A percentile compares a stretch with the other conserved stretches of the same genome.
Conservation (phyloP, 2,797 vertebrate genomes). For the Pteronotus mesoamericanus region DNA sequence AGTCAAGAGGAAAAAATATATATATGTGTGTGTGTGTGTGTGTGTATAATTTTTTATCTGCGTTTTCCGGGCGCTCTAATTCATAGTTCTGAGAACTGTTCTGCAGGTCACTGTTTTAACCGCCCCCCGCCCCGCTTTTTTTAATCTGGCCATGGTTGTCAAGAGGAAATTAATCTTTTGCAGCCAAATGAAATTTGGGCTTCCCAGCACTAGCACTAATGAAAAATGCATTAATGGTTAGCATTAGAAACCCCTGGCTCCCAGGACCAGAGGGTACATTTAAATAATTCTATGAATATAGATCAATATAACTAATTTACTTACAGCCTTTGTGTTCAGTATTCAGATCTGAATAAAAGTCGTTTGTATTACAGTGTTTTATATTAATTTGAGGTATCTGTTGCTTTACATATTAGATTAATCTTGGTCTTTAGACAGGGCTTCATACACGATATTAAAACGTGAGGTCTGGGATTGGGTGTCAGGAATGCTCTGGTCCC, state of each 20-base stretch:
- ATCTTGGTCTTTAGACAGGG: constrained; percentile 75
- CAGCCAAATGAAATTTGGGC: constrained; percentile 81
- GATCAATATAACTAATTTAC: constrained; percentile 86
- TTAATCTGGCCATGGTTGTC: constrained; percentile 69
- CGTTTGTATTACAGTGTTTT: constrained; percentile 77
- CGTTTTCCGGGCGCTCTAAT: constrained; percentile 61
- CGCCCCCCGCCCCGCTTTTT: background rate
- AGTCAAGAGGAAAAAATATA: background rate
- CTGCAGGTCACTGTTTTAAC: constrained; percentile 71
- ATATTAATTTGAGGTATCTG: constrained; percentile 81
- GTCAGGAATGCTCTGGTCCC: background rate
- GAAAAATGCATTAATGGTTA: constrained; percentile 83
- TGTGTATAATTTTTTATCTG: too few species aligned
- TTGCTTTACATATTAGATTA: constrained; percentile 84
- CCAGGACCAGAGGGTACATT: constrained; percentile 82
- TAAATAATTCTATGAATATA: constrained; percentile 85
- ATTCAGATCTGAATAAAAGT: constrained; percentile 81
- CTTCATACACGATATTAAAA: constrained; percentile 70
- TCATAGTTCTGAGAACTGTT: constrained; percentile 69
- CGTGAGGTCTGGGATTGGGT: constrained; percentile 45
- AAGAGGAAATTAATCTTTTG: constrained; percentile 82
- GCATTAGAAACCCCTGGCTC: constrained; percentile 80
- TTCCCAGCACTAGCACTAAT: constrained; percentile 81
- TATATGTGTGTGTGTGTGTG: too few species aligned
- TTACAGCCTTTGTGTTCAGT: constrained; percentile 79